phyloP scores from a whole-genome alignment of 2,888 invertebrate species.

The Priocnemis perturbator region DNA sequence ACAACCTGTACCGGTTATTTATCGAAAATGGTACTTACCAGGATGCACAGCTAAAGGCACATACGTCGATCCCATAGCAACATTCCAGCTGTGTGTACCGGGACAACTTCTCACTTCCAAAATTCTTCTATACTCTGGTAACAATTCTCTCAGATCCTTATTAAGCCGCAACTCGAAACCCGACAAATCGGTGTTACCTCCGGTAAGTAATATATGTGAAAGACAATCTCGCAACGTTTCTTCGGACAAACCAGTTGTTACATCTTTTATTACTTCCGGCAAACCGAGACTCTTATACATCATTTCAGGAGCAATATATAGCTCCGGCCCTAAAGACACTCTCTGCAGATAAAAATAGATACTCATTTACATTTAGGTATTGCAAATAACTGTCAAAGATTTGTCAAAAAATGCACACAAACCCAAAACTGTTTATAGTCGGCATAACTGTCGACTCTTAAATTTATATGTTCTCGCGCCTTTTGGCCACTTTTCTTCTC shows the following conservation, averaged over 20 bases:
- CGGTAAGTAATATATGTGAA: constrained; percentile 73
- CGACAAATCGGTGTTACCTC: constrained; percentile 74
- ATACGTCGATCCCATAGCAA: constrained; percentile 74
- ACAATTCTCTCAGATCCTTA: constrained; percentile 70
- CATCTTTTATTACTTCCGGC: constrained; percentile 72
- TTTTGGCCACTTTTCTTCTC: constrained; percentile 59
- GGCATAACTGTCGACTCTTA: constrained; percentile 68
- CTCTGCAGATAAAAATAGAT: constrained; percentile 60
- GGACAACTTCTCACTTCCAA: constrained; percentile 72
- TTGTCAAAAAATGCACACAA: constrained; percentile 22
- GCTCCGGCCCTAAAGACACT: constrained; percentile 72
- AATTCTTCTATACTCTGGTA: constrained; percentile 71
- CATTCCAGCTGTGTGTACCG: constrained; percentile 73
- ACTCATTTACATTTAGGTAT: not conserved
- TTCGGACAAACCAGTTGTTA: constrained; percentile 68
- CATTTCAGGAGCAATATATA: constrained; percentile 74
- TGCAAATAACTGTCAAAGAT: not conserved
- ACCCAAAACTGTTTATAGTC: constrained; percentile 71
- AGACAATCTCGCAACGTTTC: constrained; percentile 71
- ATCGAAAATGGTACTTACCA: constrained; percentile 55
- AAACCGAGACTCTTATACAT: constrained; percentile 73
- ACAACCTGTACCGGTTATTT: too few relatives aligned
- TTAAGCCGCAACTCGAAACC: constrained; percentile 72
- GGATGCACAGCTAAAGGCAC: constrained; percentile 72
- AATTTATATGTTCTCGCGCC: constrained; percentile 66